These are phyloP conservation scores for Periplaneta americana DNA, from an alignment of 1,140 invertebrate species.

Conservation along the genomic window DNA sequence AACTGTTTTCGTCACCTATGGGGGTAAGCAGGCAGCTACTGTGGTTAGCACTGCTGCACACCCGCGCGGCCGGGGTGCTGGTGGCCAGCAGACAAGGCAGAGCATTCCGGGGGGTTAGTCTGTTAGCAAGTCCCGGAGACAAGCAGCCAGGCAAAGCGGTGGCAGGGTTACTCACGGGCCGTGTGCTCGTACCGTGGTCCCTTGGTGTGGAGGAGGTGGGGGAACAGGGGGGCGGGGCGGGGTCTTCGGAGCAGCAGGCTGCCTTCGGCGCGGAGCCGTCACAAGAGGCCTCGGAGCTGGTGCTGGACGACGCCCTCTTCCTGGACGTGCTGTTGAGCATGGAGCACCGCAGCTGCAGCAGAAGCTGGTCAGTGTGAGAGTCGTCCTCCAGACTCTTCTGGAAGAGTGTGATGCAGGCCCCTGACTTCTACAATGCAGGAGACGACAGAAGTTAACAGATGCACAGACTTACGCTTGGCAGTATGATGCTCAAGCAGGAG, in stretches of 20 bases:
- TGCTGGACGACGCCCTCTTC: background rate
- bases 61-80: slow-evolving; percentile 15
- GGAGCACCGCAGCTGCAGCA: background rate
- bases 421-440: background rate
- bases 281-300: background rate
- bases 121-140: background rate
- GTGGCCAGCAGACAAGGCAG: background rate
- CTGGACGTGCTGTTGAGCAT: background rate
- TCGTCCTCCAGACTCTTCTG: background rate
- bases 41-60: slow-evolving; percentile 1
- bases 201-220: background rate
- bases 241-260: background rate
- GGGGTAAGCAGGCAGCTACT: slow-evolving; percentile 38
- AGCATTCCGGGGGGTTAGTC: slow-evolving; percentile 11
- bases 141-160: background rate
- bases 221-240: background rate
- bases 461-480: no score
- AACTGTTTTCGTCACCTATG: slow-evolving; percentile 54
- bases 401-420: background rate
- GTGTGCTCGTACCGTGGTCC: background rate
- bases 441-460: no score
- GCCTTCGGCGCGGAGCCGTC: background rate
- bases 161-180: background rate
- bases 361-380: background rate
- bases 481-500: background rate